Percentiles rank a stretch among this genome's conserved stretches.
Evolutionary conservation across 2,888 invertebrate genomes (phyloP).

Genomic region (Camptogramma bilineatum): DNA sequence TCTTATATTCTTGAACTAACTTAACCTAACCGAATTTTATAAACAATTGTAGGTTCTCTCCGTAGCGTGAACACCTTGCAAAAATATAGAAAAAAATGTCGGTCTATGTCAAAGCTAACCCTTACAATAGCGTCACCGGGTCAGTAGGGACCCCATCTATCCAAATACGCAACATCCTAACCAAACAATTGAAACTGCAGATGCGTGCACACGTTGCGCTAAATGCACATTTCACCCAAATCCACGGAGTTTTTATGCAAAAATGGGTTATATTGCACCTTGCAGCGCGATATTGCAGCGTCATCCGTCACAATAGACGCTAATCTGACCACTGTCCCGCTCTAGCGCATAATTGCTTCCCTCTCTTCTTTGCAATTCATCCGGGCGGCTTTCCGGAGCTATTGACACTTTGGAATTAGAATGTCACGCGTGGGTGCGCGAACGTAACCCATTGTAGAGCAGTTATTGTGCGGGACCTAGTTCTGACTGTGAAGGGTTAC

Average conservation of each 20-base stretch:
- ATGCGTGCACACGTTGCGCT: conserved; percentile 76
- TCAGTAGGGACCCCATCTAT: conserved; percentile 58
- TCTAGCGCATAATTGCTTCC: conserved; percentile 54
- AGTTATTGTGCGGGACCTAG: conserved; percentile 57
- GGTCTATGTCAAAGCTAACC: conserved; percentile 65
- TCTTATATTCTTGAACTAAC: neutral
- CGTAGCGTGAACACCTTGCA: conserved; percentile 44
- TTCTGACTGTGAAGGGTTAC: conserved; percentile 63
- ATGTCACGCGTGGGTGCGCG: conserved; percentile 80
- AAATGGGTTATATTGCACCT: conserved; percentile 82
- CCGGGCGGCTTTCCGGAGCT: conserved; percentile 70
- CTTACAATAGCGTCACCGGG: conserved; percentile 61
- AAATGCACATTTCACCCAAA: conserved; percentile 65
- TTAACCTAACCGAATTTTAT: conserved; percentile 24
- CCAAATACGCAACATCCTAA: conserved; percentile 71
- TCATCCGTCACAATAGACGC: conserved; percentile 70
- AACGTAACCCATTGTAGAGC: conserved; percentile 74
- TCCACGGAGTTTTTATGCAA: conserved; percentile 71
- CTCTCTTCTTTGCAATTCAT: conserved; percentile 67
- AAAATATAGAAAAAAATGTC: conserved; percentile 56
- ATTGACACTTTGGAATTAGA: conserved; percentile 78
- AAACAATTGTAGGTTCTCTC: conserved; percentile 2
- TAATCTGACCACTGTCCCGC: conserved; percentile 67
- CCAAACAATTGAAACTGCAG: conserved; percentile 75
- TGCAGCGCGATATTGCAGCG: conserved; percentile 68